Base-by-base conservation (phyloP, 2,888 invertebrate species). In the Linyphia triangularis region DNA sequence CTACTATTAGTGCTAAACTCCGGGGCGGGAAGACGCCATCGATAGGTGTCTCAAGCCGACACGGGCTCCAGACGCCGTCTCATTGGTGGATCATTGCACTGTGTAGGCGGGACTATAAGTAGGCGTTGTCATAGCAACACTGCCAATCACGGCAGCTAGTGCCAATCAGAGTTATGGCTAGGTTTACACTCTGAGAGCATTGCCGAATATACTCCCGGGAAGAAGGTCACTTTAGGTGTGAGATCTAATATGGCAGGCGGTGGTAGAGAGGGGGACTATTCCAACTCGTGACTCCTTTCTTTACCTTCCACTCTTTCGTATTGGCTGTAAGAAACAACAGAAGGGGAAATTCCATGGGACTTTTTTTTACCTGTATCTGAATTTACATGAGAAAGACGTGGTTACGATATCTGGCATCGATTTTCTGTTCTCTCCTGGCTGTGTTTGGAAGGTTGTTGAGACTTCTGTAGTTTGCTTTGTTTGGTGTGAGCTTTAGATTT, bases 1-100 rank as follows among this genome's bases (percentile, higher is more conserved):
- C 83, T 61, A 82, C 84, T 79, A 83, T 89, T 84, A 89, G 88
- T 84, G 88, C 88, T 89, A 89, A 89, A 89, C 88, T 89, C 88
- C 77, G 83, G 88, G 88, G 88, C 88, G 88, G 83, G 88, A 61
- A 78, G 84, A 84, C 70, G 88, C 88, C 84, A 89, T 89, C 78
- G 88, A 89, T 89, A 89, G 88, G 83, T 84, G 88, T 84, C 83
- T 83, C 65, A 79, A 89, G 88, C 88, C 88, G 88, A 84, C 78
- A 84, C 69, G 51, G 82, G 88, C 88, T 82, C 82, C 77, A 69
- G 63, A 73, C 88, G 84, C 73, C 84, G 51, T 84, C 78, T 82
- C 88, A 89, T 89, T 89, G 88, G 88, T 84, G 81, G 83, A 82
- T 78, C 73, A 72, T 67, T 72, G 72, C 73, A 51, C 37, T 24